Conservation (phyloP, 2,888 invertebrate genomes). For the Opisthograptis luteolata region DNA sequence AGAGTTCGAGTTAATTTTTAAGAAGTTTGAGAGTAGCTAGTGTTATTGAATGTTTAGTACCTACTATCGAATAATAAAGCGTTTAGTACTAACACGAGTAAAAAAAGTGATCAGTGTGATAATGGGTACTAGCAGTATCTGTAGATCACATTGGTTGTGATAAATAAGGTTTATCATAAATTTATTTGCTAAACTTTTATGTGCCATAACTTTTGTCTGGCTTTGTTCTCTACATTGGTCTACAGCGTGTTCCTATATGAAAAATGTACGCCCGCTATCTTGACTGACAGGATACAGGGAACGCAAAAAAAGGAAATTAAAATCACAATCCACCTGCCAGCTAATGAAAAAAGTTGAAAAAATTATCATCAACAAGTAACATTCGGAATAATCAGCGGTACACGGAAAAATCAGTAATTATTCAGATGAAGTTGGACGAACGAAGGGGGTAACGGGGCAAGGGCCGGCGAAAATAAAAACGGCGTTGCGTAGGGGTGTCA, state of each 20-base stretch:
- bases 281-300: conserved; percentile 37
- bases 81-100: too few relatives aligned
- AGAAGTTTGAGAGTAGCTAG: too few relatives aligned
- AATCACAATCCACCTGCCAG: conserved; percentile 58
- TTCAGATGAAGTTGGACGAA: conserved; percentile 84
- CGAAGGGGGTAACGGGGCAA: conserved; percentile 81
- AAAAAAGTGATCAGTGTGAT: too few relatives aligned
- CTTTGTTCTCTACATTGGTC: not conserved
- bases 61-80: too few relatives aligned
- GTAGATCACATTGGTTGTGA: too few relatives aligned
- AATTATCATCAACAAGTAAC: conserved; percentile 83
- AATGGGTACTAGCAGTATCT: too few relatives aligned
- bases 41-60: too few relatives aligned
- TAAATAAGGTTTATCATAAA: too few relatives aligned
- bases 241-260: conserved; percentile 6
- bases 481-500: conserved; percentile 83
- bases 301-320: conserved; percentile 49
- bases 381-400: conserved; percentile 84
- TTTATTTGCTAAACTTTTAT: too few relatives aligned
- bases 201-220: too few relatives aligned
- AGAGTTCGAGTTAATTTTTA: too few relatives aligned
- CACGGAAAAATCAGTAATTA: conserved; percentile 85
- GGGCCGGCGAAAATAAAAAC: conserved; percentile 84
- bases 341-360: conserved; percentile 75
- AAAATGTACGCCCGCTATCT: conserved; percentile 15